A percentile compares a stretch with the other conserved stretches of the same genome.
Conservation (phyloP, 2,113 vertebrate species). For the Taurulus bubalis region DNA sequence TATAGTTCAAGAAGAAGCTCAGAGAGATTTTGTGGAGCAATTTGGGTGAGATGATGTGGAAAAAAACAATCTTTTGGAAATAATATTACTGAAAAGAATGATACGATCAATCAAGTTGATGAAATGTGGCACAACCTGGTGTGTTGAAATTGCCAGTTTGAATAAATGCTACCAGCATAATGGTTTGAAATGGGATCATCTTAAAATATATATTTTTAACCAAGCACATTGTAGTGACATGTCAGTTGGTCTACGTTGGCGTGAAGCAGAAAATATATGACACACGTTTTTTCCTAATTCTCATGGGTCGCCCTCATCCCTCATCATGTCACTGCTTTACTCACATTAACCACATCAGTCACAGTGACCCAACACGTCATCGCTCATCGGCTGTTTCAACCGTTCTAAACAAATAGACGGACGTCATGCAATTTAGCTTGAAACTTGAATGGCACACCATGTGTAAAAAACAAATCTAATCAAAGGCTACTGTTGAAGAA, state of each 20-base stretch:
- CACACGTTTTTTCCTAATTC: slow-evolving; percentile 55
- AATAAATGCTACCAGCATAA: slow-evolving; percentile 16
- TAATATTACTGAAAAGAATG: slow-evolving; percentile 35
- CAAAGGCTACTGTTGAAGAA: not conserved
- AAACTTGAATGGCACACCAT: slow-evolving; percentile 69
- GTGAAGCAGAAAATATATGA: slow-evolving; percentile 38
- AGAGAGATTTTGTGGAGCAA: slow-evolving; percentile 47
- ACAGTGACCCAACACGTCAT: slow-evolving; percentile 83
- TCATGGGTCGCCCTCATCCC: slow-evolving; percentile 76
- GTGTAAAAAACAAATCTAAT: slow-evolving; percentile 20
- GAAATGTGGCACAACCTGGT: slow-evolving; percentile 31
- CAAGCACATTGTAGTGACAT: not conserved
- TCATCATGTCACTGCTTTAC: slow-evolving; percentile 83
- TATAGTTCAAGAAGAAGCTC: slow-evolving; percentile 52
- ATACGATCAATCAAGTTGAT: slow-evolving; percentile 39
- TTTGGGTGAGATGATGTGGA: slow-evolving; percentile 27
- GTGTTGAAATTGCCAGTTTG: slow-evolving; percentile 23
- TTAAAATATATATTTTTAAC: slow-evolving; percentile 2
- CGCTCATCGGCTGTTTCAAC: slow-evolving; percentile 80
- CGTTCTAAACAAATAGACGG: slow-evolving; percentile 17
- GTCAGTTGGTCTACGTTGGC: slow-evolving; percentile 14
- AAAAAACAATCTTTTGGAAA: slow-evolving; percentile 39
- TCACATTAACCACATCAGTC: slow-evolving; percentile 89
- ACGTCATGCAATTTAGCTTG: slow-evolving; percentile 23
- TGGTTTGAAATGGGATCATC: slow-evolving; percentile 4